phyloP scores from a whole-genome alignment of 2,888 invertebrate genomes.

The Conomelus anceps region DNA sequence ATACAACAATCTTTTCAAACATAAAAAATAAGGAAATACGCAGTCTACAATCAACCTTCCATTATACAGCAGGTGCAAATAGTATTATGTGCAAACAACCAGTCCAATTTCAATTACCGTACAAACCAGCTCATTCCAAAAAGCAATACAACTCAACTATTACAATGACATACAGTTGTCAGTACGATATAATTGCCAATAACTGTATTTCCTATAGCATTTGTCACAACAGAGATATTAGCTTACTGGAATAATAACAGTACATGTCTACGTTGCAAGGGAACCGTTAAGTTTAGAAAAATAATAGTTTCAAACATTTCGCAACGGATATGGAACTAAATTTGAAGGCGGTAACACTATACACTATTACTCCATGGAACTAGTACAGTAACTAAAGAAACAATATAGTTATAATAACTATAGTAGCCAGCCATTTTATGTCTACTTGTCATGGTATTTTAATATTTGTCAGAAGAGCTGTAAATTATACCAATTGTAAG shows the following conservation, averaged over 20 bases:
- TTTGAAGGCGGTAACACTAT: not conserved
- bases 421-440: not conserved
- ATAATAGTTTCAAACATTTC: not conserved
- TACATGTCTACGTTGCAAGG: not conserved
- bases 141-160: too few species aligned
- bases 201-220: not conserved
- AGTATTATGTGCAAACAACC: not conserved
- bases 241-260: not conserved
- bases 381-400: not conserved
- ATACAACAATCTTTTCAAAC: too few species aligned
- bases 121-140: not conserved
- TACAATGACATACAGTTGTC: not conserved
- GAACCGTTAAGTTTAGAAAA: not conserved
- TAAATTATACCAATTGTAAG: not conserved
- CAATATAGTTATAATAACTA: not conserved
- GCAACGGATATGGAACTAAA: not conserved
- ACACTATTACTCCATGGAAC: not conserved
- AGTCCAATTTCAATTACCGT: not conserved
- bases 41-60: too few species aligned
- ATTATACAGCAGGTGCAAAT: too few species aligned
- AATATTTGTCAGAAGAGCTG: not conserved
- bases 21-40: too few species aligned
- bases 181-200: not conserved
- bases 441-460: not conserved
- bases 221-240: not conserved